A percentile compares a stretch with the other conserved stretches of the same genome.
These are phyloP conservation scores for Laothoe populi DNA, from an alignment of 2,888 invertebrate genomes.

Conservation along the genomic window DNA sequence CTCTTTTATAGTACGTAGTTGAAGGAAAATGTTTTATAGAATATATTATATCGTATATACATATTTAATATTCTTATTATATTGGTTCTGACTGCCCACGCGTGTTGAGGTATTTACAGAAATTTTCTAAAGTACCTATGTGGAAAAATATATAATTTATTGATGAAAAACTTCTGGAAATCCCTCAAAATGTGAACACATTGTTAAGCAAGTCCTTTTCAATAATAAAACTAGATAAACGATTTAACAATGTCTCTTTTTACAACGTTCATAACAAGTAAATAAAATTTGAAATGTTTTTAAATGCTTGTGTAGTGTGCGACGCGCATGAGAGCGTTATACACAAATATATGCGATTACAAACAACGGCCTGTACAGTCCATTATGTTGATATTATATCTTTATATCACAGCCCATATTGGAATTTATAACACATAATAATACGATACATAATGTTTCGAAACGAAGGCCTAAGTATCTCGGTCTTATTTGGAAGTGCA, in stretches of 20 bases:
- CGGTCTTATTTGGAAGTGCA: slow-evolving; percentile 79
- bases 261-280: not conserved
- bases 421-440: slow-evolving; percentile 88
- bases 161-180: slow-evolving; percentile 51
- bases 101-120: slow-evolving; percentile 47
- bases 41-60: slow-evolving; percentile 8
- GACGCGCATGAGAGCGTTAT: slow-evolving; percentile 57
- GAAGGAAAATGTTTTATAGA: not conserved
- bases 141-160: slow-evolving; percentile 65
- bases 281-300: slow-evolving; percentile 9
- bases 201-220: slow-evolving; percentile 34
- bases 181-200: slow-evolving; percentile 36
- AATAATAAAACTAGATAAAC: slow-evolving; percentile 35
- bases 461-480: slow-evolving; percentile 77
- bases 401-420: slow-evolving; percentile 92
- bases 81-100: slow-evolving; percentile 18
- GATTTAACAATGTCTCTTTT: not conserved
- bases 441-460: slow-evolving; percentile 76
- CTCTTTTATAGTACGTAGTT: not conserved
- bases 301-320: slow-evolving; percentile 41
- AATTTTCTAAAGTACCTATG: slow-evolving; percentile 48
- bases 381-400: slow-evolving; percentile 86
- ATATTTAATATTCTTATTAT: slow-evolving; percentile 5
- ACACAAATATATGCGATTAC: slow-evolving; percentile 71
- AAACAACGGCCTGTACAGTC: slow-evolving; percentile 88